phyloP scores from a whole-genome alignment of 2,888 invertebrate genomes.

The Acrocera orbiculus region DNA sequence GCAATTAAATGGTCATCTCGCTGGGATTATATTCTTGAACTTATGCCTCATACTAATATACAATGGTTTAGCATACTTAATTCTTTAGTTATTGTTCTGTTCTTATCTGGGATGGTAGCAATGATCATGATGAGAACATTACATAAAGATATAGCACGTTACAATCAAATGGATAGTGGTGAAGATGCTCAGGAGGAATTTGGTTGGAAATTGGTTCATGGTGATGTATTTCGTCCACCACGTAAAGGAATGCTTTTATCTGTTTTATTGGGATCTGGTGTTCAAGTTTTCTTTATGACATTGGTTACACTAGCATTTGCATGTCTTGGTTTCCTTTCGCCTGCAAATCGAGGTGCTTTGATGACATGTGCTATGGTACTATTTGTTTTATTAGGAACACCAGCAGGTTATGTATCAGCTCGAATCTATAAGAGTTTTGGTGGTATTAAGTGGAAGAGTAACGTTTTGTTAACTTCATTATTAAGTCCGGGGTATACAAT shows the following conservation, averaged over 20 bases:
- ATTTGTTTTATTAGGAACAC: constrained; percentile 92
- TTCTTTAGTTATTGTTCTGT: constrained; percentile 89
- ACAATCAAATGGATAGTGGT: constrained; percentile 86
- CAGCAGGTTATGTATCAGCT: constrained; percentile 93
- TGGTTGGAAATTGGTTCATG: constrained; percentile 94
- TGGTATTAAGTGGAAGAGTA: constrained; percentile 97
- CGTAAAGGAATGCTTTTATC: constrained; percentile 91
- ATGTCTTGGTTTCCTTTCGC: constrained; percentile 96
- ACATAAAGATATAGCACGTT: constrained; percentile 96
- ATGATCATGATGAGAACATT: constrained; percentile 95
- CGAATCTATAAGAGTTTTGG: constrained; percentile 97
- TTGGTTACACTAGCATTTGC: constrained; percentile 92
- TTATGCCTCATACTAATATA: constrained; percentile 95
- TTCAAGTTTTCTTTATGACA: constrained; percentile 90
- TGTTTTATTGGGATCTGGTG: constrained; percentile 89
- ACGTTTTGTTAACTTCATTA: constrained; percentile 90
- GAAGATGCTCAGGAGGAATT: constrained; percentile 77
- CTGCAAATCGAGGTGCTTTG: constrained; percentile 93
- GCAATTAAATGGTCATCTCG: constrained; percentile 93
- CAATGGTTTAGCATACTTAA: constrained; percentile 99
- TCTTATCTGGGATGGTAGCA: constrained; percentile 97
- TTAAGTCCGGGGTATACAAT: constrained; percentile 78
- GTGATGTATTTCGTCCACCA: constrained; percentile 94
- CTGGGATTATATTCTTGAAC: constrained; percentile 98
- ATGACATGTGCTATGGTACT: constrained; percentile 97